Conservation (phyloP, 2,797 vertebrate species). For the Melanotaenia maccullochi region DNA sequence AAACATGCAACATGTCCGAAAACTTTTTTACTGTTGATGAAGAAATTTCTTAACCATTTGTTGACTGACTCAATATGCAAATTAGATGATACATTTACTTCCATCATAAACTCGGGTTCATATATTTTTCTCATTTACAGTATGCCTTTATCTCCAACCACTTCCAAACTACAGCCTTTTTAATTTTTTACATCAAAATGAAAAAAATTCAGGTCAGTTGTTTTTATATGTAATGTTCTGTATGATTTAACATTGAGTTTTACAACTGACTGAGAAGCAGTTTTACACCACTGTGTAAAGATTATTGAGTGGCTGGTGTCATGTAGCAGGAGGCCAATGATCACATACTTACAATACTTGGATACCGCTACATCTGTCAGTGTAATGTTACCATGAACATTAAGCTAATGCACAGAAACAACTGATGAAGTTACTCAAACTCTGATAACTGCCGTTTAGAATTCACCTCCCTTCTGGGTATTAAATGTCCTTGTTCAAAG, state of each 20-base stretch:
- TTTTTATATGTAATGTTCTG: too few species aligned
- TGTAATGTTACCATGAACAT: slow-evolving; percentile 54
- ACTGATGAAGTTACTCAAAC: slow-evolving; percentile 21
- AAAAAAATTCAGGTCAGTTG: too few species aligned
- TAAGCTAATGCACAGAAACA: slow-evolving; percentile 24
- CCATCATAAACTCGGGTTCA: too few species aligned
- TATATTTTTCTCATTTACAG: too few species aligned
- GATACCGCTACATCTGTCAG: slow-evolving; percentile 19
- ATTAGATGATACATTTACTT: too few species aligned
- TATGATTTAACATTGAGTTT: slow-evolving; percentile 8
- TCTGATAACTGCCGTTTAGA: slow-evolving; percentile 37
- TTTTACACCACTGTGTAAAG: slow-evolving; percentile 6
- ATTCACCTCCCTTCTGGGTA: slow-evolving; percentile 18
- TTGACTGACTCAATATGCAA: too few species aligned
- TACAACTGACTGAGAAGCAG: background rate
- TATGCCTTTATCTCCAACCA: too few species aligned
- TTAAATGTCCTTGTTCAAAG: slow-evolving; percentile 28
- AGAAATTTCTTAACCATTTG: too few species aligned
- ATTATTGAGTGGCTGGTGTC: slow-evolving; percentile 56
- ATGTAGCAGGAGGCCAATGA: slow-evolving; percentile 35
- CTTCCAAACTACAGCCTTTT: too few species aligned
- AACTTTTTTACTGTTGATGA: too few species aligned
- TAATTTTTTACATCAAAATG: too few species aligned
- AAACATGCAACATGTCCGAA: too few species aligned
- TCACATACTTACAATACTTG: slow-evolving; percentile 33